Base-by-base conservation (phyloP, 2,888 invertebrate species). In the Agrochola lychnidis region DNA sequence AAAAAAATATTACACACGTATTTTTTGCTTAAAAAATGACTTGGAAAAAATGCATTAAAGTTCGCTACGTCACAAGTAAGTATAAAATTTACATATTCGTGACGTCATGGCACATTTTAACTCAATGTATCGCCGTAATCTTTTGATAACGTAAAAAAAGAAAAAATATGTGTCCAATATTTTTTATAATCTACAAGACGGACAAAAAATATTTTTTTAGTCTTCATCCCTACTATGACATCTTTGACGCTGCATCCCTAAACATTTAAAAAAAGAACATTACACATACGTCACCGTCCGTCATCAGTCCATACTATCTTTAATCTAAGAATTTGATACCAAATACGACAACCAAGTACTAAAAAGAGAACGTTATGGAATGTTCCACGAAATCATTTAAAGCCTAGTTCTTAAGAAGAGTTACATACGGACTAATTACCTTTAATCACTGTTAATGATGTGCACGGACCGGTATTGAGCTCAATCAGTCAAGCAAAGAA, bases 381-480 rank as follows among this genome's bases (percentile, higher is more conserved):
- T 71, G 70, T 82, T 78, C 82, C 25, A 51, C 45, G 76, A 74
- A 82, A 70, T 62, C 64, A 66, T 77, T 70, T 56, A 70, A 61
- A 64, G 76, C 16, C 72, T 67, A 57, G 73, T 78, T 48, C 45
- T 74, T 64, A 66, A 71, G 69, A 76, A 83, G 79, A 81, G 81
- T 76, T 82, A 73, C 69, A 76, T 42, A 62, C 48, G 30, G 42
- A 83, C 73, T 82, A 84, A 88, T 87, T 85, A 81, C 73, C 45
- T 57, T 74, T 85, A 85, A 89, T 84, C 51, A 77, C 66, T 70
- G 64, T 68, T 78, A 84, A 88, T 84, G 86, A 82, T 76, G 70
- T 74, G 62, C 63, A 69, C 59, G 48, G 25, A 77, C 66, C 71
- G 64, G 78, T 81, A 77, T 77, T 68, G 56, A 69, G 48, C 68